These are phyloP conservation scores for Baccha elongata DNA, from an alignment of 2,888 invertebrate species.

Conservation along the genomic window DNA sequence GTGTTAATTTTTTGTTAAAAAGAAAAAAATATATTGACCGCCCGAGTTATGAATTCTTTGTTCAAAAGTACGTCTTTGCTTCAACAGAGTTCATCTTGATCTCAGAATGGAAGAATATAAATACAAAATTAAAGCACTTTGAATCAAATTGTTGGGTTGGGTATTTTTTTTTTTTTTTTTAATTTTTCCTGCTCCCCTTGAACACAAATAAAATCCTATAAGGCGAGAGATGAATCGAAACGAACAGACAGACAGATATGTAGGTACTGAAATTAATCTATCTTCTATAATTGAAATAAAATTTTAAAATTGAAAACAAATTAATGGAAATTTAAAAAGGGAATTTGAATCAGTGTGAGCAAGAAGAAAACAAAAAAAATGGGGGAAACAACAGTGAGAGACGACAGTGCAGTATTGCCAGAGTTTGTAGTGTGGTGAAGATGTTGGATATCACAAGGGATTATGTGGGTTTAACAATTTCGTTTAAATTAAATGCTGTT, in stretches of 20 bases:
- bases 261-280: constrained; percentile 4
- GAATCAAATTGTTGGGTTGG: constrained; percentile 2
- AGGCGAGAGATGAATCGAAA: not conserved
- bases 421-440: not conserved
- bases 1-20: constrained; percentile 33
- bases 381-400: not conserved
- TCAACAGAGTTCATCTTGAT: constrained; percentile 4
- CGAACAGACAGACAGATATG: not conserved
- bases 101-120: not conserved
- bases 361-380: not conserved
- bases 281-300: constrained; percentile 60
- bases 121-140: constrained; percentile 45
- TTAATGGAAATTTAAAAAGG: constrained; percentile 40
- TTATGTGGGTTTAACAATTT: constrained; percentile 16
- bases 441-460: constrained; percentile 12
- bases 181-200: not conserved
- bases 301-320: constrained; percentile 62
- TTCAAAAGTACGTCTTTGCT: constrained; percentile 10
- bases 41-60: constrained; percentile 29
- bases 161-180: constrained; percentile 1
- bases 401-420: constrained; percentile 21
- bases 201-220: constrained; percentile 15
- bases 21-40: not conserved
- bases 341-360: not conserved
- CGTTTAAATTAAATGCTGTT: not conserved